Conservation (phyloP, 2,888 invertebrate genomes). For the Helobdella robusta region DNA sequence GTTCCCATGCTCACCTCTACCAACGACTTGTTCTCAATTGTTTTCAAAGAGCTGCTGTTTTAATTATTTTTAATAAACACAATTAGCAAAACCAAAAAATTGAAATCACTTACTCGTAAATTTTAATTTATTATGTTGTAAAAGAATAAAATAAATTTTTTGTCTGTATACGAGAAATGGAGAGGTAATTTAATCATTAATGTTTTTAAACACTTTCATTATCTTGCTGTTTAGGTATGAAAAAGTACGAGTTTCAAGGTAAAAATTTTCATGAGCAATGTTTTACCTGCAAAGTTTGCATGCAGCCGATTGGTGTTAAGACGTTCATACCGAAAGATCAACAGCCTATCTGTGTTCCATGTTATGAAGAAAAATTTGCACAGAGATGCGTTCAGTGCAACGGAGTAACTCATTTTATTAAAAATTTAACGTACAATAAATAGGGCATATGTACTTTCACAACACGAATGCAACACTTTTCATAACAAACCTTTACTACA, state of each 20-base stretch:
- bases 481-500: too few species aligned
- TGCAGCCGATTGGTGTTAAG: slow-evolving; percentile 90
- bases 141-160: too few species aligned
- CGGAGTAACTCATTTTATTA: slow-evolving; percentile 31
- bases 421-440: too few species aligned
- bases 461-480: neutral
- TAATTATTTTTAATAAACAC: too few species aligned
- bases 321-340: slow-evolving; percentile 92
- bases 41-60: too few species aligned
- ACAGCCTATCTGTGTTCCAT: slow-evolving; percentile 95
- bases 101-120: neutral
- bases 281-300: slow-evolving; percentile 92
- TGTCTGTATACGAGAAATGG: too few species aligned
- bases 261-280: slow-evolving; percentile 99
- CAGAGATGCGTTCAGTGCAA: slow-evolving; percentile 65
- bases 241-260: slow-evolving; percentile 99
- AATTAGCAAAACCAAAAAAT: neutral
- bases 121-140: neutral
- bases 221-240: slow-evolving; percentile 93
- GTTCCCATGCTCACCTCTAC: too few species aligned
- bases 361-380: slow-evolving; percentile 98
- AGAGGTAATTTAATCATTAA: too few species aligned
- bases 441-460: neutral
- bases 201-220: too few species aligned
- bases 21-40: too few species aligned